phyloP scores from a whole-genome alignment of 2,797 vertebrate species.

The Acanthiza pusilla region DNA sequence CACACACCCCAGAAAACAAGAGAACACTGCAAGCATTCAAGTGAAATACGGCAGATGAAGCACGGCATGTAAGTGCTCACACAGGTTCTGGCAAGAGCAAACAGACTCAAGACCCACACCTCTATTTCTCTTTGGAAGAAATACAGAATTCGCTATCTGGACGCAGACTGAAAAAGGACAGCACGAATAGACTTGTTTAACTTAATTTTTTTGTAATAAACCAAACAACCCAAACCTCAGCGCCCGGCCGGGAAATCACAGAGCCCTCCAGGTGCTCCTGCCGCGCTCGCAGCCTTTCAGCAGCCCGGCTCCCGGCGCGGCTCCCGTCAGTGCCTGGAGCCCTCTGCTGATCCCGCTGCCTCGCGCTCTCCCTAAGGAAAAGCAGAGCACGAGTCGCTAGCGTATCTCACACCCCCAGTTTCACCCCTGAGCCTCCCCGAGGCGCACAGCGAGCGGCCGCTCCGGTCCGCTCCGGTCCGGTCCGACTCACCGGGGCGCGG shows the following conservation, averaged over 20 bases:
- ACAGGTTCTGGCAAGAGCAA: not conserved
- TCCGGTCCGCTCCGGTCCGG: too few relatives aligned
- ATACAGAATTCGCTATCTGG: fast-evolving
- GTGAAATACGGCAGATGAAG: fast-evolving
- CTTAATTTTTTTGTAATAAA: not conserved
- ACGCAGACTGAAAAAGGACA: fast-evolving
- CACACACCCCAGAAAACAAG: not conserved
- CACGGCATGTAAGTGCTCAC: fast-evolving
- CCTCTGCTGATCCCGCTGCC: not conserved
- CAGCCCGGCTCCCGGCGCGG: not conserved
- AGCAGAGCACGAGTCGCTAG: not conserved
- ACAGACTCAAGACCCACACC: not conserved
- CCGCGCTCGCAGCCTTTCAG: not conserved
- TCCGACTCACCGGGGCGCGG: fast-evolving
- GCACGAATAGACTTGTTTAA: fast-evolving
- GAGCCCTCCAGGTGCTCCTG: fast-evolving
- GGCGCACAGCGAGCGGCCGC: not conserved
- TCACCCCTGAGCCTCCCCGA: too few relatives aligned
- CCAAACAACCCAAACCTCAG: not conserved
- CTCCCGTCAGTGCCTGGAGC: not conserved
- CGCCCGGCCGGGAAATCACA: too few relatives aligned
- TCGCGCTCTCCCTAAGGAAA: not conserved
- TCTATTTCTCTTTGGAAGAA: not conserved
- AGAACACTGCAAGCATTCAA: not conserved
- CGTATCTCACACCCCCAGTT: fast-evolving